Base-by-base conservation (phyloP, 2,113 vertebrate species). In the Epinephelus lanceolatus region DNA sequence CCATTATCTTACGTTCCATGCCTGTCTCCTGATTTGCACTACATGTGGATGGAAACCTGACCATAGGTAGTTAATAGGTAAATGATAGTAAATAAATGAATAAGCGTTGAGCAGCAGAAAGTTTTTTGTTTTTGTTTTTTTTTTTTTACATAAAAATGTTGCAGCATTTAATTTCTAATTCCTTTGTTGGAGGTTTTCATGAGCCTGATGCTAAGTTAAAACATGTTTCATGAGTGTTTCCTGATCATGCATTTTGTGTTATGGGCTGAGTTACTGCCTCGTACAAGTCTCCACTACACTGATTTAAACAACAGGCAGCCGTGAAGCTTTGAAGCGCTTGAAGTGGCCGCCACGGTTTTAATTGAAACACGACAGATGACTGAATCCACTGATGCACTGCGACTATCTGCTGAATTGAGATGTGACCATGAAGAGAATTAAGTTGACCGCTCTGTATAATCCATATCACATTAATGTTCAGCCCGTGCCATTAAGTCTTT, bases 401-500 rank as follows among this genome's bases (percentile, higher is more conserved):
- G 13, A 78, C 55, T n/a, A 2, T 55, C 27, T 81, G 51, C 11
- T 68, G 68, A 86, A 76, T 1, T 17, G 47, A 59, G 78, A 61
- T 53, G 59, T 17, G 30, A 12, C 12, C 51, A 13, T 2, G 61
- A 30, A 14, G 52, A 86, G 84, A 88, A 60, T 89, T 70, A 88
- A 87, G 66, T 83, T 67, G 60, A 57, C 59, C 3, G 3, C 86
- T n/a, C 47, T 10, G 40, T 82, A 19, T 92, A 93, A 93, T 94
- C 91, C 91, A 86, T 83, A 77, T 80, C 72, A 81, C 84, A 83
- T 78, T 87, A 90, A 91, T 86, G 82, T 87, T 81, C 73, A 71
- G 33, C 67, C n/a, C 12, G 55, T 42, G 66, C 65, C 86, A 88
- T 91, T 86, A 91, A 75, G 62, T 73, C 81, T 77, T 27, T 76